These are phyloP conservation scores for Bombus impatiens DNA, from an alignment of 1,140 invertebrate species.

Conservation along the genomic window DNA sequence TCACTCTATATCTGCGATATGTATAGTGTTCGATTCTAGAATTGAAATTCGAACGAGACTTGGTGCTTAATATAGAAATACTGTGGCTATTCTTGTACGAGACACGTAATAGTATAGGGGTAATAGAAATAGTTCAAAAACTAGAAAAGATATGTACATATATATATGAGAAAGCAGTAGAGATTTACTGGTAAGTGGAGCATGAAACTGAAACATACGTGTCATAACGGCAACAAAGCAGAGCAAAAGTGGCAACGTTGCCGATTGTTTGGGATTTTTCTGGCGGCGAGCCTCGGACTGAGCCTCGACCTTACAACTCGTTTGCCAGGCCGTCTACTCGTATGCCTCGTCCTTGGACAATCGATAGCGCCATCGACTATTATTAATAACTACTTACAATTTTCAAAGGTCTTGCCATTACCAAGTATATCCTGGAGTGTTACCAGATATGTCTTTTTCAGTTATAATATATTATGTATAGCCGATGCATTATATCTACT, in stretches of 20 bases:
- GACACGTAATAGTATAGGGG: background rate
- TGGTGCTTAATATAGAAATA: background rate
- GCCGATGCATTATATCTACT: background rate
- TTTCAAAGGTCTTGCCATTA: constrained; percentile 35
- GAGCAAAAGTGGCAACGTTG: constrained; percentile 71
- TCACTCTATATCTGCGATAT: background rate
- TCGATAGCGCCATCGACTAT: constrained; percentile 71
- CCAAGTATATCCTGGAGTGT: background rate
- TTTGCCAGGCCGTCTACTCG: constrained; percentile 59
- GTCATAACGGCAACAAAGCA: constrained; percentile 69
- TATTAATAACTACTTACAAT: constrained; percentile 53
- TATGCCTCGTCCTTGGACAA: constrained; percentile 69
- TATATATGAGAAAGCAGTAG: constrained; percentile 53
- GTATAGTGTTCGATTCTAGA: no score
- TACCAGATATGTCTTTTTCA: background rate
- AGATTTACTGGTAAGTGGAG: constrained; percentile 74
- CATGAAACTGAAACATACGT: constrained; percentile 74
- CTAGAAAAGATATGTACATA: background rate
- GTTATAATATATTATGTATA: background rate
- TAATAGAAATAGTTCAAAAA: constrained; percentile 3
- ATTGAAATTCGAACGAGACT: background rate
- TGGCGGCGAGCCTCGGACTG: constrained; percentile 62
- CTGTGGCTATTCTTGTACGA: background rate
- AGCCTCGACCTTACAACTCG: constrained; percentile 72
- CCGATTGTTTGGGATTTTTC: constrained; percentile 78